These are phyloP conservation scores for Anniella stebbinsi DNA, from an alignment of 2,797 vertebrate genomes.

Conservation along the genomic window DNA sequence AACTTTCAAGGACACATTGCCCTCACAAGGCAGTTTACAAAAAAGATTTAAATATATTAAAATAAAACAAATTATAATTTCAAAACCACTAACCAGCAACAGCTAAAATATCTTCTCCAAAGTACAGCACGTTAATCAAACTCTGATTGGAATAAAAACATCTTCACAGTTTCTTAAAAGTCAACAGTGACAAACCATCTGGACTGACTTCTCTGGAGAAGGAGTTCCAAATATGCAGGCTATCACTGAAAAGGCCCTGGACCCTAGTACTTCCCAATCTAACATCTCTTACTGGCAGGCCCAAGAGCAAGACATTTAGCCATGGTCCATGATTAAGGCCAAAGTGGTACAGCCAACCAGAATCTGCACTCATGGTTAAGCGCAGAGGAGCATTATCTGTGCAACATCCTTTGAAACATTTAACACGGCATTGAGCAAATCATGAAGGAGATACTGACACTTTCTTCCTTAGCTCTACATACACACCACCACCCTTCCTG, in stretches of 20 bases:
- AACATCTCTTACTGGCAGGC: too few species aligned
- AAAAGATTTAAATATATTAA: background rate
- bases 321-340: background rate
- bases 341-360: background rate
- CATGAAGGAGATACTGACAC: background rate
- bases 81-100: background rate
- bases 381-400: background rate
- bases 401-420: background rate
- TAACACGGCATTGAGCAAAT: background rate
- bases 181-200: too few species aligned
- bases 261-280: too few species aligned
- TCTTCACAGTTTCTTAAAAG: too few species aligned
- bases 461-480: background rate
- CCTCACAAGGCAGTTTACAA: background rate
- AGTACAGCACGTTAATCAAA: background rate
- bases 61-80: background rate
- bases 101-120: too few species aligned
- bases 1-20: background rate
- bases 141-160: too few species aligned
- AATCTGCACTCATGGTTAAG: background rate
- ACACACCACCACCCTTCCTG: background rate
- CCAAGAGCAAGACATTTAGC: background rate
- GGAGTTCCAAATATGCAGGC: too few species aligned
- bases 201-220: too few species aligned
- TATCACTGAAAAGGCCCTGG: too few species aligned